Percentiles rank a stretch among this genome's conserved stretches.
These are phyloP conservation scores for Yponomeuta plumbellus DNA, from an alignment of 2,888 invertebrate species.

Conservation along the genomic window DNA sequence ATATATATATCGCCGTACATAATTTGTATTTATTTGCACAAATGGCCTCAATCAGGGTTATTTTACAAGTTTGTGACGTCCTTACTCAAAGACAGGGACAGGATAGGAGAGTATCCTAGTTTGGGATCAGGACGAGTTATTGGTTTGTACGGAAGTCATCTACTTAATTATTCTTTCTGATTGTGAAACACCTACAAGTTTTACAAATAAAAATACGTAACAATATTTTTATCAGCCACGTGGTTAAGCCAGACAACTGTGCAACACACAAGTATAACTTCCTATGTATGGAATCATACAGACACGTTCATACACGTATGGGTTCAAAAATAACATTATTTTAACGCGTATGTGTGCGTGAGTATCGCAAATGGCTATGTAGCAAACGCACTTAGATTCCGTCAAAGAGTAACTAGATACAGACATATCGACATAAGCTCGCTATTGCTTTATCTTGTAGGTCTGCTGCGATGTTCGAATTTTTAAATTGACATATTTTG, in stretches of 20 bases:
- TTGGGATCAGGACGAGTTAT: no score
- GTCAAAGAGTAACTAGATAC: neutral
- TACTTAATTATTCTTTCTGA: neutral
- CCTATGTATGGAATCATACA: neutral
- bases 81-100: no score
- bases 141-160: no score
- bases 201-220: neutral
- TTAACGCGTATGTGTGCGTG: neutral
- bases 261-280: neutral
- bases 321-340: conserved; percentile 9
- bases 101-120: no score
- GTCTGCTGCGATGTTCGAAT: no score
- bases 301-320: conserved; percentile 6
- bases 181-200: neutral
- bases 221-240: neutral
- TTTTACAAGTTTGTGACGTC: no score
- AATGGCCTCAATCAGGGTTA: no score
- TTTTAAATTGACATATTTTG: no score
- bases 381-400: conserved; percentile 9
- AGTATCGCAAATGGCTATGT: conserved; percentile 7
- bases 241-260: neutral
- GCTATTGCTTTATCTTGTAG: neutral
- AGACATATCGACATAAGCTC: neutral
- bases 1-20: no score
- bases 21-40: no score